Conservation (phyloP, 35 echinoderm and acorn worm genomes). For the Ophioderma brevispina region DNA sequence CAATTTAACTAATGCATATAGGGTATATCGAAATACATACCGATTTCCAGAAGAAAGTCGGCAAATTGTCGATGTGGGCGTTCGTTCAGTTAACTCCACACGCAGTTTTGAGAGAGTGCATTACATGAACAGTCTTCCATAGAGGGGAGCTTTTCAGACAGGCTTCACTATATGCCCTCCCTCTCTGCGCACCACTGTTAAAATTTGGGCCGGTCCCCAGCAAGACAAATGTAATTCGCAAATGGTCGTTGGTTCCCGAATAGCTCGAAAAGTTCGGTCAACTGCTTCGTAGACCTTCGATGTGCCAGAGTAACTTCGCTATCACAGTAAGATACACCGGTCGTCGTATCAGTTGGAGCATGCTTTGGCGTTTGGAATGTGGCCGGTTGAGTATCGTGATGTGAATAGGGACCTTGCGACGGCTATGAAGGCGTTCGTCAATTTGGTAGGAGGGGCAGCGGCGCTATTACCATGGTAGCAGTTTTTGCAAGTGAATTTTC, state of each 20-base stretch:
- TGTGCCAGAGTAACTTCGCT: constrained; percentile 28
- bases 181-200: constrained; percentile 27
- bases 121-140: background rate
- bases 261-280: constrained; percentile 8
- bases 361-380: background rate
- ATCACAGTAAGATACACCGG: background rate
- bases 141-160: background rate
- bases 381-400: constrained; percentile 13
- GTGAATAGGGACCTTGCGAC: constrained; percentile 26
- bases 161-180: background rate
- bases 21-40: background rate
- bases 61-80: background rate
- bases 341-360: background rate
- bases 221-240: background rate
- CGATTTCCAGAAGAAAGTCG: constrained; percentile 5
- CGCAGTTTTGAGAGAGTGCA: background rate
- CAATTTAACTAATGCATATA: background rate
- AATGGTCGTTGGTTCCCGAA: constrained; percentile 17
- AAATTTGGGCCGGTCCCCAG: constrained; percentile 35
- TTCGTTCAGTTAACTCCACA: background rate
- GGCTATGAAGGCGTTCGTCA: constrained; percentile 20
- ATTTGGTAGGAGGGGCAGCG: constrained; percentile 11
- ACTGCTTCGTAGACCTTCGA: constrained; percentile 15
- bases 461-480: constrained; percentile 17
- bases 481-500: constrained; percentile 1